These are phyloP conservation scores for Tillus elongatus DNA, from an alignment of 2,888 invertebrate genomes.

Conservation along the genomic window DNA sequence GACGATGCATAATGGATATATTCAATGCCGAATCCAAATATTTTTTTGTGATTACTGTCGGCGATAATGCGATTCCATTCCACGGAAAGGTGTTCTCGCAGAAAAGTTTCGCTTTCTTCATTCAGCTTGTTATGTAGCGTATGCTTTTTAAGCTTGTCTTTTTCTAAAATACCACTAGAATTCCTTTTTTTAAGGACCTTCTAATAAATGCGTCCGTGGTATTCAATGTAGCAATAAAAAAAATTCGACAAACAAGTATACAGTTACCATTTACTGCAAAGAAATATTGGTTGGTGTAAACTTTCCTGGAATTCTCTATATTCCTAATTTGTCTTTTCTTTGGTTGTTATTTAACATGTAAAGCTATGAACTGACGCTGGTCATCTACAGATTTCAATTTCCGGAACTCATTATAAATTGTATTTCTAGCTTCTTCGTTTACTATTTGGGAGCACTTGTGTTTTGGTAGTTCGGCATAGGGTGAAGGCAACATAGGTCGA, in stretches of 20 bases:
- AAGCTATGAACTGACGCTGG: not conserved
- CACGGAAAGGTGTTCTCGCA: not conserved
- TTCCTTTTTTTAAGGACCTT: not conserved
- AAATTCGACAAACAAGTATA: not conserved
- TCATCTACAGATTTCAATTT: not conserved
- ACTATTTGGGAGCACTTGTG: not conserved
- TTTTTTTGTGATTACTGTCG: constrained; percentile 2
- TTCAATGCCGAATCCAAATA: constrained; percentile 4
- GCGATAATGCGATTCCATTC: not conserved
- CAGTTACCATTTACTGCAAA: not conserved
- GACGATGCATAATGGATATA: constrained; percentile 4
- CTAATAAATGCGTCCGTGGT: not conserved
- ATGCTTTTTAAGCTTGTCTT: not conserved
- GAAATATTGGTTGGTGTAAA: not conserved
- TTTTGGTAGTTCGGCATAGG: not conserved
- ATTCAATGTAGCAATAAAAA: not conserved
- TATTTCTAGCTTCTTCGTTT: not conserved
- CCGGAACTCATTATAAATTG: not conserved
- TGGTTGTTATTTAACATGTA: not conserved
- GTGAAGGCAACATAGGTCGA: not conserved
- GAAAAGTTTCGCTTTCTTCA: not conserved
- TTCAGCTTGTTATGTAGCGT: constrained; percentile 14
- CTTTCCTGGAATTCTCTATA: constrained; percentile 3
- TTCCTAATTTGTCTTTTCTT: not conserved
- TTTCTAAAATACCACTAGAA: not conserved